These are phyloP conservation scores for Tetheella fluctuosa DNA, from an alignment of 2,888 invertebrate genomes.

Conservation along the genomic window DNA sequence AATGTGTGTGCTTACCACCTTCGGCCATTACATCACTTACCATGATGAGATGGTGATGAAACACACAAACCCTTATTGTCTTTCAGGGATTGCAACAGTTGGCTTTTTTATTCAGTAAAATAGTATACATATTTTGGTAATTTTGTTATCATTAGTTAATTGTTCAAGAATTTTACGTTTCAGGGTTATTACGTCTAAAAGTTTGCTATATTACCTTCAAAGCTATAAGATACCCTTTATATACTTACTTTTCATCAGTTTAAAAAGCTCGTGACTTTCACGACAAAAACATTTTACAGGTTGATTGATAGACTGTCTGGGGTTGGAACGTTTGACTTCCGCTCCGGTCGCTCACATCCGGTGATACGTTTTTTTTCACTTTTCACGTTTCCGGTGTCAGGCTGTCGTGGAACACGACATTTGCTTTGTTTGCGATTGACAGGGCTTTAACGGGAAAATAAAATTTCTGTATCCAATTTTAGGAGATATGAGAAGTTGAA, in stretches of 20 bases:
- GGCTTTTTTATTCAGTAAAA: no score
- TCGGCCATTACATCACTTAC: no score
- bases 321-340: conserved; percentile 46
- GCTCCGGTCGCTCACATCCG: conserved; percentile 36
- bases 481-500: not conserved
- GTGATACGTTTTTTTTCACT: conserved; percentile 44
- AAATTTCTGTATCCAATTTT: conserved; percentile 11
- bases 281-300: conserved; percentile 27
- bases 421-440: conserved; percentile 27
- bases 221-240: not conserved
- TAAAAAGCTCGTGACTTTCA: conserved; percentile 15
- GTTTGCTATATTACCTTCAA: not conserved
- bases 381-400: conserved; percentile 48
- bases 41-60: no score
- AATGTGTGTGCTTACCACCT: no score
- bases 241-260: not conserved
- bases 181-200: no score
- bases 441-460: conserved; percentile 21
- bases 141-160: no score
- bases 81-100: no score
- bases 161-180: no score
- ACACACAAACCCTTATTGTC: no score
- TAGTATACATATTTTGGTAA: no score
- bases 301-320: conserved; percentile 43
- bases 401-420: conserved; percentile 40